Percentiles rank a stretch among this genome's conserved stretches.
phyloP scores from a whole-genome alignment of 2,888 invertebrate genomes.

The Drosophila nigricruria region DNA sequence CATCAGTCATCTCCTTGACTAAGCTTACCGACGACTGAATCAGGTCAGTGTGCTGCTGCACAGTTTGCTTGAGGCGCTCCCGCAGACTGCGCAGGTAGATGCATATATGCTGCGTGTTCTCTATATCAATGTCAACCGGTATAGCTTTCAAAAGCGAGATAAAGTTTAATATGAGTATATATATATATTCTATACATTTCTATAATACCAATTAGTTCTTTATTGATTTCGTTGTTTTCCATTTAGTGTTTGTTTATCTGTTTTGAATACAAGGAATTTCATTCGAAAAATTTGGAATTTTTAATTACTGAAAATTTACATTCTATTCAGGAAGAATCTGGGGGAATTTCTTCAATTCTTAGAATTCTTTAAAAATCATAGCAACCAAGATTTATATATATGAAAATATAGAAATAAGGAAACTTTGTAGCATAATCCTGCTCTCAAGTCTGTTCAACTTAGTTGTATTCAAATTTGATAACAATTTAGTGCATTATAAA shows the following conservation, averaged over 20 bases:
- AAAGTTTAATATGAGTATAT: not conserved
- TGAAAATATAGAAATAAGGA: not conserved
- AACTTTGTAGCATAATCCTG: not conserved
- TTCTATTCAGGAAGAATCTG: not conserved
- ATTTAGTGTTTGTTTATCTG: slow-evolving; percentile 14
- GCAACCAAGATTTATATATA: slow-evolving; percentile 25
- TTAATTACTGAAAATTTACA: slow-evolving; percentile 5
- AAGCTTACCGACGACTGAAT: slow-evolving; percentile 67
- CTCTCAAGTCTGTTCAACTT: not conserved
- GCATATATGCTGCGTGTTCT: slow-evolving; percentile 62
- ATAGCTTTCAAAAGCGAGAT: slow-evolving; percentile 16
- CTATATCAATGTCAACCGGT: slow-evolving; percentile 29
- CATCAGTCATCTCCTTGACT: slow-evolving; percentile 71
- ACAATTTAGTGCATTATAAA: not conserved
- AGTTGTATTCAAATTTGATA: not conserved
- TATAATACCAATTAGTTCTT: slow-evolving; percentile 22
- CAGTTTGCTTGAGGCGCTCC: slow-evolving; percentile 59
- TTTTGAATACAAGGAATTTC: not conserved
- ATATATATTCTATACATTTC: not conserved
- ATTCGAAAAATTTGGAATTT: not conserved
- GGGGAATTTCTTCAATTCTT: not conserved
- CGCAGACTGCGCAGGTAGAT: slow-evolving; percentile 69
- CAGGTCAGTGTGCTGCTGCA: slow-evolving; percentile 61
- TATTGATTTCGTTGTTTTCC: slow-evolving; percentile 8
- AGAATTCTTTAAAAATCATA: slow-evolving; percentile 9